Evolutionary conservation across 53 echinoderm and acorn worm genomes (phyloP).

Genomic region (Holothuria leucospilota): DNA sequence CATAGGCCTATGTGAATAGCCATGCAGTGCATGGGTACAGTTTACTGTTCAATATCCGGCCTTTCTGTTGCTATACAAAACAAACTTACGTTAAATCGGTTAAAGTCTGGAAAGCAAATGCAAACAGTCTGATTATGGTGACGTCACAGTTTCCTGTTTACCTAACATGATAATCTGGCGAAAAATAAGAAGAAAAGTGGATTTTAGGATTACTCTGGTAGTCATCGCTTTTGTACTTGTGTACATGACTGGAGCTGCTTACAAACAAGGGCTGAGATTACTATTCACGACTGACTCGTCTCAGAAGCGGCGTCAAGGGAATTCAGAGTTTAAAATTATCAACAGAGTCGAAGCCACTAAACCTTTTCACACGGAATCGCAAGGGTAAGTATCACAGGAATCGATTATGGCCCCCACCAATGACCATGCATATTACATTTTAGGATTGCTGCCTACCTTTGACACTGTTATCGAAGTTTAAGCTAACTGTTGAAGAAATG

Average conservation of each 20-base stretch:
- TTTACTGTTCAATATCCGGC: too few species aligned
- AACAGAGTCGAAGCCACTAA: not conserved
- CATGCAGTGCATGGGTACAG: too few species aligned
- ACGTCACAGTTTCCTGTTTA: not conserved
- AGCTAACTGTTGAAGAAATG: not conserved
- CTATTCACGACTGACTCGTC: not conserved
- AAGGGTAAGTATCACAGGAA: not conserved
- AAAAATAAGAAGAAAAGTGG: conserved; percentile 1
- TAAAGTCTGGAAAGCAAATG: too few species aligned
- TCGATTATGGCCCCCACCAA: too few species aligned
- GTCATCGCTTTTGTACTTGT: not conserved
- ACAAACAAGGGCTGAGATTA: not conserved
- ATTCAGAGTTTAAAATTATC: not conserved
- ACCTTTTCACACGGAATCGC: not conserved
- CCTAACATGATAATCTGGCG: not conserved
- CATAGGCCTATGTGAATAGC: too few species aligned
- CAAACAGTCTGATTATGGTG: not conserved
- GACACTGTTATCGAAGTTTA: not conserved
- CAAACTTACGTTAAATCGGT: too few species aligned
- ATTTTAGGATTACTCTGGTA: not conserved
- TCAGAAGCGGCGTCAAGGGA: too few species aligned
- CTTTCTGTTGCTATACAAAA: too few species aligned
- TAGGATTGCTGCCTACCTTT: not conserved
- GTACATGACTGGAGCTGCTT: not conserved
- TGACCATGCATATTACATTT: too few species aligned